These are phyloP conservation scores for Cryptops parisi DNA, from an alignment of 2,888 invertebrate species.

Conservation along the genomic window DNA sequence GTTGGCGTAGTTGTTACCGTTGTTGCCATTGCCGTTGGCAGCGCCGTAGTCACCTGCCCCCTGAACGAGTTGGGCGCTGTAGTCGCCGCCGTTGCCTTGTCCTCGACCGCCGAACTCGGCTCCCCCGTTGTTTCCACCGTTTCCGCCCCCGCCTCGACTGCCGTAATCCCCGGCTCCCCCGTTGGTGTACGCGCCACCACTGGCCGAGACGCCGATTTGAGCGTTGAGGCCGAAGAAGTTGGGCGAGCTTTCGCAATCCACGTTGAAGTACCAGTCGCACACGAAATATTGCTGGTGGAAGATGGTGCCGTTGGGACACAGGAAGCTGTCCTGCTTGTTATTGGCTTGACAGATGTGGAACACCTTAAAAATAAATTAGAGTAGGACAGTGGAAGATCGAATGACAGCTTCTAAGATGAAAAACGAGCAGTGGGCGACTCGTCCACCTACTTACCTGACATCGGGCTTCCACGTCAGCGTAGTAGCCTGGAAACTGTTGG, in stretches of 20 bases:
- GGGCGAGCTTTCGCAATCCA: not conserved
- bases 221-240: constrained; percentile 1
- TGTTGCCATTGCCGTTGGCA: no score
- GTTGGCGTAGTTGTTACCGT: no score
- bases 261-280: constrained; percentile 7
- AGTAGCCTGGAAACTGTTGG: constrained; percentile 71
- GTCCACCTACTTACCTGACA: constrained; percentile 63
- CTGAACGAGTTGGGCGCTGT: no score
- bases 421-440: not conserved
- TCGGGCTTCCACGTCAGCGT: constrained; percentile 70
- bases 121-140: no score
- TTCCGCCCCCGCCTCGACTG: no score
- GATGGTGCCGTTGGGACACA: constrained; percentile 2
- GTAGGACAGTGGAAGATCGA: no score
- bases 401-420: no score
- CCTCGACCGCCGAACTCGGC: no score
- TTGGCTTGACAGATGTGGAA: constrained; percentile 7
- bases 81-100: no score
- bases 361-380: constrained; percentile 2
- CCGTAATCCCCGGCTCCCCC: no score
- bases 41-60: no score
- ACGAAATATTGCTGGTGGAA: constrained; percentile 11
- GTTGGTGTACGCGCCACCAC: no score
- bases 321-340: constrained; percentile 4
- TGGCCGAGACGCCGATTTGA: not conserved